These are phyloP conservation scores for Aphaenogaster ashmeadi DNA, from an alignment of 1,140 invertebrate species.

Conservation along the genomic window DNA sequence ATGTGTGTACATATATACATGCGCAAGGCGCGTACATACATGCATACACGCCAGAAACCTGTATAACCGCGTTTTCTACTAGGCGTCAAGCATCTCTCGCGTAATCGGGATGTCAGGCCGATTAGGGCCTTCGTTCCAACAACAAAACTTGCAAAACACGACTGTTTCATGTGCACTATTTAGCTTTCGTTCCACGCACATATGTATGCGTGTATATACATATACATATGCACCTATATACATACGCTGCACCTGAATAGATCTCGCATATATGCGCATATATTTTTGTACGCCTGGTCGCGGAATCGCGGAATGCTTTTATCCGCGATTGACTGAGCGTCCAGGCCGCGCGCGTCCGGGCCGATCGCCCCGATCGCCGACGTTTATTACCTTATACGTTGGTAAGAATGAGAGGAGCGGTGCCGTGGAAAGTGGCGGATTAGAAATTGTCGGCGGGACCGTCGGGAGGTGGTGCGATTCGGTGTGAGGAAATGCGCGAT, in stretches of 20 bases:
- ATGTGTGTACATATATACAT: too few relatives aligned
- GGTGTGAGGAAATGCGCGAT: not conserved
- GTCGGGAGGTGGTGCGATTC: not conserved
- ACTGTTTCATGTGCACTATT: not conserved
- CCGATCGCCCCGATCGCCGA: not conserved
- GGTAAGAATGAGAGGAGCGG: not conserved
- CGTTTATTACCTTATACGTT: constrained; percentile 9
- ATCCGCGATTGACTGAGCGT: constrained; percentile 33
- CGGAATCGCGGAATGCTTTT: constrained; percentile 36
- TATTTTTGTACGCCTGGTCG: not conserved
- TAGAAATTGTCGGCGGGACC: constrained; percentile 18
- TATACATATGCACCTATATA: not conserved
- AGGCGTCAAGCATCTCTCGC: constrained; percentile 36
- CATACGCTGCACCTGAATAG: constrained; percentile 24
- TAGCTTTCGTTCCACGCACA: not conserved
- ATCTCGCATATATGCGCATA: constrained; percentile 6
- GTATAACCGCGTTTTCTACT: constrained; percentile 16
- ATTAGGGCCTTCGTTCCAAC: constrained; percentile 24
- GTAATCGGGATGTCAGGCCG: constrained; percentile 6
- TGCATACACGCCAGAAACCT: not conserved
- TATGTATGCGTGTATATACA: not conserved
- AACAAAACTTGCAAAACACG: not conserved
- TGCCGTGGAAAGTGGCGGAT: constrained; percentile 3
- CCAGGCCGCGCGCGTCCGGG: not conserved
- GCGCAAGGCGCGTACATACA: not conserved